These are phyloP conservation scores for Melinaea marsaeus DNA, from an alignment of 2,888 invertebrate species.

Conservation along the genomic window DNA sequence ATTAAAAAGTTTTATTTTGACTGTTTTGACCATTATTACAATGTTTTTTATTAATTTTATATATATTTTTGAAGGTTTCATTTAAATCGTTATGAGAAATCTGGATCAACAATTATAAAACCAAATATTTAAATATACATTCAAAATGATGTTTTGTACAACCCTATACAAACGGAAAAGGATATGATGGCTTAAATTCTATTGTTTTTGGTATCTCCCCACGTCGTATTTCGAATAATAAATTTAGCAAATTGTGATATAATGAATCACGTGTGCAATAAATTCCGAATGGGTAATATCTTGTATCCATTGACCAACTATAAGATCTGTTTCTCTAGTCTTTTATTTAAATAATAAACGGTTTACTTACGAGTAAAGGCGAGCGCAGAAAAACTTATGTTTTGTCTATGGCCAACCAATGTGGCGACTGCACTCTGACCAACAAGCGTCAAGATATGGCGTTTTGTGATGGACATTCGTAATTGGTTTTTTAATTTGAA, in stretches of 20 bases:
- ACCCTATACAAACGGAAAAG: conserved; percentile 52
- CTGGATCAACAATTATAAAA: too few relatives aligned
- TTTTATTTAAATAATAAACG: conserved; percentile 24
- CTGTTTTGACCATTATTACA: too few relatives aligned
- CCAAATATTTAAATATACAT: conserved; percentile 2
- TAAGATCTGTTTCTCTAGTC: background rate
- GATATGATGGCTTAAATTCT: conserved; percentile 39
- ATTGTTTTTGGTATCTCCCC: conserved; percentile 29
- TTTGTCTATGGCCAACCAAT: conserved; percentile 71
- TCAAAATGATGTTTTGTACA: conserved; percentile 36
- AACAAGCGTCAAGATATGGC: conserved; percentile 68
- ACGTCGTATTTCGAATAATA: conserved; percentile 5
- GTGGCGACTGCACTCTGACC: conserved; percentile 69
- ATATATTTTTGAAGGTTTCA: too few relatives aligned
- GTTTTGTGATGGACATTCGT: conserved; percentile 59
- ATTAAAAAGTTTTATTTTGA: too few relatives aligned
- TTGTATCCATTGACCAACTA: background rate
- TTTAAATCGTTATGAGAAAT: too few relatives aligned
- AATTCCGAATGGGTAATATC: background rate
- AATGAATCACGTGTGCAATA: background rate
- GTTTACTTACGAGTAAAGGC: conserved; percentile 6
- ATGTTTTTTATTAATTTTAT: too few relatives aligned
- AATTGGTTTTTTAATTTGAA: conserved; percentile 50
- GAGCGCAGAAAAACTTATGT: conserved; percentile 11
- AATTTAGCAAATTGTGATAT: background rate